Base-by-base conservation (phyloP, 2,797 vertebrate genomes). In the Centroberyx gerrardi region DNA sequence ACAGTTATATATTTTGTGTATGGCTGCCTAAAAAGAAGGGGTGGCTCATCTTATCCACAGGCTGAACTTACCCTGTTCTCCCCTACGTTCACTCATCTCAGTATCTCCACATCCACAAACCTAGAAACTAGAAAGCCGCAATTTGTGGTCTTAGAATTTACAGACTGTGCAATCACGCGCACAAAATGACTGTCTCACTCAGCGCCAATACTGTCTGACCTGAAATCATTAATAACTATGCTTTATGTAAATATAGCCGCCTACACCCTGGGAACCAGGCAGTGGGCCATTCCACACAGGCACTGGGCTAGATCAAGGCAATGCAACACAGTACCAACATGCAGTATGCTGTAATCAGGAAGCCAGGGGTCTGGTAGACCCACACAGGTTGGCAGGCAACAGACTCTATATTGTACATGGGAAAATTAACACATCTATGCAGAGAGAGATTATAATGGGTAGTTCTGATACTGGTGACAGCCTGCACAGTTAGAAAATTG, bases 181-280 rank as follows among this genome's bases (percentile, higher is more conserved):
- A 61, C 44, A 56, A 27, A 64, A 53, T 69, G 66, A 69, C 59
- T 66, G 54, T 44, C 67, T 78, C 36, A 62, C 10, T 29, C 62
- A 74, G 51, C 27, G 0, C 66, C 38, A 72, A 58, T 54, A 65
- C 56, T 60, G 68, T 55, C 72, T 85, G 86, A 89, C 81, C 79
- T 87, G 68, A 68, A 87, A 78, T 81, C 61, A 69, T 83, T 80
- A 81, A 76, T 82, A 82, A 79, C 28, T 46, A 55, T 71, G 68
- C 72, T 88, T 63, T 44, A 85, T 81, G 85, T 90, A 88, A 88
- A 87, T 88, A 85, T 78, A 86, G 74, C 74, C 29, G 17, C 60
- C 61, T 40, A 82, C 80, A 42, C 62, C 29, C 10, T 2, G 7
- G 49, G 40, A 77, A 17, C 13, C 31, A 68, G 60, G 33, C 68